Evolutionary conservation across 2,797 vertebrate species (phyloP).

Genomic region (Catamblyrhynchus diadema): DNA sequence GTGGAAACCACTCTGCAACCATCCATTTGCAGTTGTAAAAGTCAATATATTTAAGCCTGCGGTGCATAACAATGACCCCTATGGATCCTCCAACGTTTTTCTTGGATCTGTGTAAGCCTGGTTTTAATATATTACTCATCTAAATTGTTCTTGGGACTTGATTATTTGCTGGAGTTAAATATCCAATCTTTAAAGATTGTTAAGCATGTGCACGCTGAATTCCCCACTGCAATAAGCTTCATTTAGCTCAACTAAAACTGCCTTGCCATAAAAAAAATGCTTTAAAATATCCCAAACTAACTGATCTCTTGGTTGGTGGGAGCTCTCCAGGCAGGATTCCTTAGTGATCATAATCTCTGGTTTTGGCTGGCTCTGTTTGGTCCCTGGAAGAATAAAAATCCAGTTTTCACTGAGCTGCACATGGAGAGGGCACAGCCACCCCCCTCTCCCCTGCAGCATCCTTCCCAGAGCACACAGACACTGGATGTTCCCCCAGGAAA

Average conservation of each 20-base stretch:
- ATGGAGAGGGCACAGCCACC: neutral
- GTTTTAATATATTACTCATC: slow-evolving; percentile 74
- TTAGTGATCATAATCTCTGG: slow-evolving; percentile 68
- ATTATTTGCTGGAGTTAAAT: slow-evolving; percentile 69
- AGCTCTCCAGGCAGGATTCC: slow-evolving; percentile 68
- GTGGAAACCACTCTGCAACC: slow-evolving; percentile 47
- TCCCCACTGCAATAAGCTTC: slow-evolving; percentile 71
- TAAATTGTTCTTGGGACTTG: slow-evolving; percentile 64
- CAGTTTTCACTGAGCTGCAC: slow-evolving; percentile 42
- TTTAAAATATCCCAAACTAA: slow-evolving; percentile 61
- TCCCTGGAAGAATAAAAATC: slow-evolving; percentile 63
- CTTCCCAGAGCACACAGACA: neutral
- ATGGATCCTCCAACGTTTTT: slow-evolving; percentile 64
- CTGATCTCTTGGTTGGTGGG: slow-evolving; percentile 69
- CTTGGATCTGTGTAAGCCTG: slow-evolving; percentile 58
- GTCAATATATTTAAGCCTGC: slow-evolving; percentile 69
- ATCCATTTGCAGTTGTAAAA: slow-evolving; percentile 65
- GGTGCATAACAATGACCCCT: slow-evolving; percentile 65
- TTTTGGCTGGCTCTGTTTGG: slow-evolving; percentile 64
- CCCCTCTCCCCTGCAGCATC: neutral
- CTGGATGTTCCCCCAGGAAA: neutral
- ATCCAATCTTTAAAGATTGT: slow-evolving; percentile 66
- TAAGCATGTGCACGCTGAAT: slow-evolving; percentile 70
- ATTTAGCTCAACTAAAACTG: slow-evolving; percentile 73
- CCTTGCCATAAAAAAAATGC: slow-evolving; percentile 27